phyloP scores from a whole-genome alignment of 1,140 invertebrate species.

The Scaptomyza pallida region DNA sequence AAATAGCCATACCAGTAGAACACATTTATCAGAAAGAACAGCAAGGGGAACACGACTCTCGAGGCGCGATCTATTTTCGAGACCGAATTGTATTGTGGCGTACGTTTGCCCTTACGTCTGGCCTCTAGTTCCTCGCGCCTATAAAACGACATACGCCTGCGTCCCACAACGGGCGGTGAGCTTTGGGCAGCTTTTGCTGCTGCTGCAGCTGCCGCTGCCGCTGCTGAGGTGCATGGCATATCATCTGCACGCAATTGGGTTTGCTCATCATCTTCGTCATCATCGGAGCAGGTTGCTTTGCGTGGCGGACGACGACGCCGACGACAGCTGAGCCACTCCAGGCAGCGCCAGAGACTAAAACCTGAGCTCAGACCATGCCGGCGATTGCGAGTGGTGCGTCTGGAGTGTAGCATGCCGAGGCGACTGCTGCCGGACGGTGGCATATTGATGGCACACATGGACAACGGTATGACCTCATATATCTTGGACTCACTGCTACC shows the following conservation, averaged over 20 bases:
- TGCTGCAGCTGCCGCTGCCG: slow-evolving; percentile 46
- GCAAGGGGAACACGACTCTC: slow-evolving; percentile 89
- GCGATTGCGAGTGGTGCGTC: slow-evolving; percentile 54
- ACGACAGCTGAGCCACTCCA: slow-evolving; percentile 58
- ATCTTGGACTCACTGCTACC: slow-evolving; percentile 75
- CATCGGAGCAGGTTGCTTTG: slow-evolving; percentile 55
- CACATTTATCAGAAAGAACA: slow-evolving; percentile 91
- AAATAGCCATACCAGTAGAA: slow-evolving; percentile 92
- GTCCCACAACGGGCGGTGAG: slow-evolving; percentile 52
- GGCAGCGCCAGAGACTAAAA: slow-evolving; percentile 52
- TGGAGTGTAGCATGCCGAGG: slow-evolving; percentile 54
- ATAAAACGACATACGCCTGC: slow-evolving; percentile 76
- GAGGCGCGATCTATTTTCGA: slow-evolving; percentile 92
- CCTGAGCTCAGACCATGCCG: slow-evolving; percentile 48
- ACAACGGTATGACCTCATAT: slow-evolving; percentile 79
- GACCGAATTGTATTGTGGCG: slow-evolving; percentile 90
- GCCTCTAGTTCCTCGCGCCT: slow-evolving; percentile 80
- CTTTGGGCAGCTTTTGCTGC: slow-evolving; percentile 44
- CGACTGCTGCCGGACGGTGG: slow-evolving; percentile 49
- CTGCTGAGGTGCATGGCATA: slow-evolving; percentile 57
- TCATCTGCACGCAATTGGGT: slow-evolving; percentile 66
- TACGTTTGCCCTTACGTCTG: slow-evolving; percentile 85
- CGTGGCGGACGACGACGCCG: slow-evolving; percentile 18
- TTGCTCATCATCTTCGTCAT: slow-evolving; percentile 75
- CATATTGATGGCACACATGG: slow-evolving; percentile 78